phyloP scores from a whole-genome alignment of 2,113 vertebrate species.

The Vicugna pacos region DNA sequence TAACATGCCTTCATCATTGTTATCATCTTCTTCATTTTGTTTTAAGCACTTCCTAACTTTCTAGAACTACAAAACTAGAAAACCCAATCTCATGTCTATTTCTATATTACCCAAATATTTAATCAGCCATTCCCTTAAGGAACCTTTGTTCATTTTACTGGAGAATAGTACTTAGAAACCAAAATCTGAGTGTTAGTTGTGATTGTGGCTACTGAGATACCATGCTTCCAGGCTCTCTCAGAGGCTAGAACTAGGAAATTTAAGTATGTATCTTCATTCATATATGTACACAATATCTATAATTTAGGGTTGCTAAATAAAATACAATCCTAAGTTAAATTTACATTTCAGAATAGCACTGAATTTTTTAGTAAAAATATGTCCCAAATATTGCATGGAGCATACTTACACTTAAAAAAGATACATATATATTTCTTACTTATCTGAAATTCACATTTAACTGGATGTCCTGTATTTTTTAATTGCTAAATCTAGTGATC shows the following conservation, averaged over 20 bases:
- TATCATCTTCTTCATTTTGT: not conserved
- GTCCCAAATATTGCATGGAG: not conserved
- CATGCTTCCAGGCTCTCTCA: not conserved
- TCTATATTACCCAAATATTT: not conserved
- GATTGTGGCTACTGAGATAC: not conserved
- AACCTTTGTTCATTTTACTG: not conserved
- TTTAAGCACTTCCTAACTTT: not conserved
- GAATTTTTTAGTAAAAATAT: not conserved
- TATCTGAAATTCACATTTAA: slow-evolving; percentile 35
- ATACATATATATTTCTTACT: not conserved
- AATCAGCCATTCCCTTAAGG: not conserved
- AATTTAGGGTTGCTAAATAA: not conserved
- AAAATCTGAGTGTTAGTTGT: not conserved
- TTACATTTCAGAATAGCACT: not conserved
- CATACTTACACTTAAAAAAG: not conserved
- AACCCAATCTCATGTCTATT: not conserved
- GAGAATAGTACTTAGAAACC: not conserved
- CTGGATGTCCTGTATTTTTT: not conserved
- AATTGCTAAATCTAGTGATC: not conserved
- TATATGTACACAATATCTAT: not conserved
- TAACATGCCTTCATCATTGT: not conserved
- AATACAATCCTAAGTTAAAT: not conserved
- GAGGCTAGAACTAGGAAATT: not conserved
- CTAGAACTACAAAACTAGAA: not conserved
- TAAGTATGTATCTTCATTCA: not conserved